phyloP scores from a whole-genome alignment of 2,888 invertebrate genomes.

The Sympetrum striolatum region DNA sequence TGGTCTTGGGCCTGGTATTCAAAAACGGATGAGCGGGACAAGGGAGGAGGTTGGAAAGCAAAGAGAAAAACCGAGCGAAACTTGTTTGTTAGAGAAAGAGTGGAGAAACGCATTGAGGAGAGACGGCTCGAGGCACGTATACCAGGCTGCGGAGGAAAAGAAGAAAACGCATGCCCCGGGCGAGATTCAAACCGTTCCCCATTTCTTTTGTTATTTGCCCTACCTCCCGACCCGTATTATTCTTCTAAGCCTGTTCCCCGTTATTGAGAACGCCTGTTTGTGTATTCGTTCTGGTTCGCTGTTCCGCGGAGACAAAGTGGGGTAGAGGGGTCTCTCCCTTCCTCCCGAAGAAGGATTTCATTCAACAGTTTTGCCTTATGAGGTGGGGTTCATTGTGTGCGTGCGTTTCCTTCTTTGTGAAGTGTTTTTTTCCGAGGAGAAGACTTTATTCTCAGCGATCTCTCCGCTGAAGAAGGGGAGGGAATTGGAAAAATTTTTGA shows the following conservation, averaged over 20 bases:
- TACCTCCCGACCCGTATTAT: background rate
- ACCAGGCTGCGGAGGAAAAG: background rate
- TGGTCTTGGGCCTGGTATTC: background rate
- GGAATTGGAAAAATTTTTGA: background rate
- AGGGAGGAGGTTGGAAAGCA: background rate
- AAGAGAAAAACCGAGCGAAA: background rate
- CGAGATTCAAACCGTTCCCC: background rate
- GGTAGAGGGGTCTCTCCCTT: background rate
- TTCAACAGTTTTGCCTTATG: background rate
- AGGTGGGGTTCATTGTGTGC: background rate
- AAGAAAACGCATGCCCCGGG: background rate
- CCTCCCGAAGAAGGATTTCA: background rate
- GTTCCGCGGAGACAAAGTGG: background rate
- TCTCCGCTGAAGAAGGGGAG: background rate
- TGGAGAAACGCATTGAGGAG: background rate
- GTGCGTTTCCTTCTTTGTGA: background rate
- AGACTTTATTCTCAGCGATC: background rate
- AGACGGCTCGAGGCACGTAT: background rate
- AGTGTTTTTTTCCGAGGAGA: background rate
- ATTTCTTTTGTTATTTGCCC: background rate
- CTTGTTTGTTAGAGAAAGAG: background rate
- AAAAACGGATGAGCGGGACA: background rate
- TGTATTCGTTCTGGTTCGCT: background rate
- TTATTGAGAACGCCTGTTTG: background rate
- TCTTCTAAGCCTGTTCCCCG: background rate